Base-by-base conservation (phyloP, 2,113 vertebrate genomes). In the Grammomys surdaster region DNA sequence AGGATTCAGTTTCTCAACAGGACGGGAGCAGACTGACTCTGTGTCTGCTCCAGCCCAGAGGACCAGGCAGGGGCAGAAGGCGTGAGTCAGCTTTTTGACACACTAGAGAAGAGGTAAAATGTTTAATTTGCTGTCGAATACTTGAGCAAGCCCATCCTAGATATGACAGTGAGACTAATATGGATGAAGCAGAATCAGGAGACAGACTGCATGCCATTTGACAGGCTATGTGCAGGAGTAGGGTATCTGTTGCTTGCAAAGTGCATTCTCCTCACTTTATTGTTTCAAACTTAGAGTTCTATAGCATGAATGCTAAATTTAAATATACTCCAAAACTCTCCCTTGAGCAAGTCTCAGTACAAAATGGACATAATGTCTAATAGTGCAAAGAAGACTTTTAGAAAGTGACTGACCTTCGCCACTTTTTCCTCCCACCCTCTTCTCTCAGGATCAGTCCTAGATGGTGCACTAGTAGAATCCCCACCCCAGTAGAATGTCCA, bases 261-360 rank as follows among this genome's bases (percentile, higher is more conserved):
- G 67, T 22, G n/a, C 11, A 31, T 90, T 58, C 51, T 80, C n/a
- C 70, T 65, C 43, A 70, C 22, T 94, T 90, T 78, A 81, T 80
- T 75, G 70, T 82, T 40, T 94, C 88, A 46, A 48, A 33, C 54
- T 80, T 91, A 4, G 67, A 92, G 28, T 65, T 90, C 22, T 12
- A 5, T 48, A 33, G 46, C n/a, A 84, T 40, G 89, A 92, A 82
- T 63, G 67, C 70, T 46, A 90, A 65, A 82, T 40, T 51, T 24
- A 51, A 9, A 85, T 56, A 82, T 78, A 56, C 67, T 78, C 81
- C 72, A 76, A 82, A 91, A 72, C 43, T 36, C 3, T 36, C 3
- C 40, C 60, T 85, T 51, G 80, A 89, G 13, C 58, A 82, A 86
- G 58, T 86, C 46, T 96, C n/a, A 82, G n/a, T 78, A 80, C 76